Conservation (phyloP, 35 echinoderm and acorn worm species). For the Stichopus chloronotus region DNA sequence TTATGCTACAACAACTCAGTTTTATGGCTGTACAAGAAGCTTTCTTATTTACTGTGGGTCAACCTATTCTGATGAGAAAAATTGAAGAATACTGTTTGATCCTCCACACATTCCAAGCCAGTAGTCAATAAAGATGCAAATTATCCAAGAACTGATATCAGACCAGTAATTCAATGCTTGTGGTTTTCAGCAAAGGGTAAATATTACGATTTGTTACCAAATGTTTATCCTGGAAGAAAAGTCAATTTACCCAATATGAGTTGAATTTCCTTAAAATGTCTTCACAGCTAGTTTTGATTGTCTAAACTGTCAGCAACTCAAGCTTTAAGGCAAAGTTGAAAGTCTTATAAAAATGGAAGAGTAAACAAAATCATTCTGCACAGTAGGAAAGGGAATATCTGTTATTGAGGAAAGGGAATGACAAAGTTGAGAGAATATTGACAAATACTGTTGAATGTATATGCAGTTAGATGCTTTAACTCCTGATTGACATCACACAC, state of each 20-base stretch:
- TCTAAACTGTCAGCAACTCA: conserved; percentile 13
- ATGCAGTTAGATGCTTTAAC: too few species aligned
- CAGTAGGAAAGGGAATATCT: not conserved
- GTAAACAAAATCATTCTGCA: conserved; percentile 1
- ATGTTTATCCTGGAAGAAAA: not conserved
- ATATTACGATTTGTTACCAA: conserved; percentile 21
- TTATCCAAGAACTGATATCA: not conserved
- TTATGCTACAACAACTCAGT: too few species aligned
- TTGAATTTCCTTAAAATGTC: not conserved
- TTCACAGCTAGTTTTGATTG: not conserved
- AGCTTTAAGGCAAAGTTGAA: not conserved
- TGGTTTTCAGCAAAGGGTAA: not conserved
- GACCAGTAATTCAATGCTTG: not conserved
- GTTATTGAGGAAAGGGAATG: not conserved
- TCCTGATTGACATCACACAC: too few species aligned
- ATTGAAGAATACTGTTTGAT: too few species aligned
- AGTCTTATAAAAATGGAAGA: not conserved
- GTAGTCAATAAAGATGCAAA: not conserved
- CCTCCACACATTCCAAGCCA: not conserved
- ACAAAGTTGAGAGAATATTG: not conserved
- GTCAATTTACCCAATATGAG: not conserved
- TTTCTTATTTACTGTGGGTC: too few species aligned
- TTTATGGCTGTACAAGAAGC: too few species aligned
- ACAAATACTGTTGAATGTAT: too few species aligned
- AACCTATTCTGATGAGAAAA: too few species aligned